Evolutionary conservation across 1,140 invertebrate genomes (phyloP), one percentile per base, ranked within the genome.

Genomic region (Hycleus cichorii): DNA sequence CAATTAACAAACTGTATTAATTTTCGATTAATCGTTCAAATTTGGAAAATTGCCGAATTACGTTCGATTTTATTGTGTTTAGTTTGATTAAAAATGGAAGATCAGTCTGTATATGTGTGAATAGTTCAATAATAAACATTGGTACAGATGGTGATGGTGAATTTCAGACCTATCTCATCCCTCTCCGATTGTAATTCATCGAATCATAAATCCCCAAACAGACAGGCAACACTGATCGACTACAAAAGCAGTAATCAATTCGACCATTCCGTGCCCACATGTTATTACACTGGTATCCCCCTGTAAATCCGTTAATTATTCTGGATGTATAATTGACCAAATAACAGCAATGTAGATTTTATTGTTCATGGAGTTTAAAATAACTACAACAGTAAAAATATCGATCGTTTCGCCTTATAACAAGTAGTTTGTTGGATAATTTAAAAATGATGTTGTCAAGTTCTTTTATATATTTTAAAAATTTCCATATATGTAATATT

Each of bases 181-280:
- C 32, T 32, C 4, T 32, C 32, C 1, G 7, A 32, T 32, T 32
- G 7, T 64, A 64, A 64, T 64, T 64, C 60, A 60, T 47, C 45
- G 54, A 47, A 49, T 44, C 55, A 64, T 64, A 64, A 64, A 64
- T 64, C 60, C 49, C 49, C 48, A 32, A 42, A 18, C 59, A 44
- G 58, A 62, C 63, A 64, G 63, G 63, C 57, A 58, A 63, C 60
- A 60, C 57, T 52, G 60, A 65, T 65, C 60, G 60, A 59, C 60
- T 65, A 62, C 63, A 65, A 65, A 63, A 62, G 63, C 57, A 50
- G 60, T 62, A 65, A 65, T 65, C 63, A 65, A 65, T 65, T 65
- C 58, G 50, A 55, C 55, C 60, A 55, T 62, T 58, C 57, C 57
- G 49, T 58, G 60, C 50, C 57, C 60, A 58, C 60, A 58, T 59